A percentile compares a stretch with the other conserved stretches of the same genome.
Evolutionary conservation across 2,888 invertebrate genomes (phyloP).

Genomic region (Patella caerulea): DNA sequence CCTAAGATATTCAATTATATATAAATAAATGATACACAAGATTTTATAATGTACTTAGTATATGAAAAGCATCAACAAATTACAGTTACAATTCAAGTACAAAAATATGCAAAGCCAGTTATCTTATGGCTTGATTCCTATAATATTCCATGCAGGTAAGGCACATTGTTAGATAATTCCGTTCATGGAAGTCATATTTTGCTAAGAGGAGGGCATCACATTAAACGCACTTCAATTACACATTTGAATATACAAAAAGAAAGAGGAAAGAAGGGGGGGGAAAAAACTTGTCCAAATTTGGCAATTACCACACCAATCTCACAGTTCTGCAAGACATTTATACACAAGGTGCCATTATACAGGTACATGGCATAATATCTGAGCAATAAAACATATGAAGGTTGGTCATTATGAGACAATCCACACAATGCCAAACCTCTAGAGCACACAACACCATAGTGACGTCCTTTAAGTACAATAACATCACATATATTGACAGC

Average conservation of each 20-base stretch:
- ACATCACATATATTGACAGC: too few relatives aligned
- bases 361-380: neutral
- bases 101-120: too few relatives aligned
- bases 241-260: too few relatives aligned
- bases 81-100: too few relatives aligned
- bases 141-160: neutral
- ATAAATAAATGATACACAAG: too few relatives aligned
- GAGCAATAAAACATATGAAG: conserved; percentile 1
- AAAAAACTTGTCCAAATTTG: conserved; percentile 6
- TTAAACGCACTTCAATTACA: neutral
- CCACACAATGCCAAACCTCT: too few relatives aligned
- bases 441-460: conserved; percentile 6
- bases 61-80: too few relatives aligned
- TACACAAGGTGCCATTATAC: too few relatives aligned
- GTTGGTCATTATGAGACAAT: neutral
- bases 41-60: too few relatives aligned
- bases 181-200: neutral
- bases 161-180: neutral
- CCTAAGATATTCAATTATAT: too few relatives aligned
- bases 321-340: neutral
- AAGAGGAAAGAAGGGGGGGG: neutral
- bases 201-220: neutral
- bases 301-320: conserved; percentile 9
- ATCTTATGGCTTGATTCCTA: too few relatives aligned
- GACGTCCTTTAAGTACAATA: too few relatives aligned